Conservation (phyloP, 2,888 invertebrate genomes). For the Nowickia ferox region DNA sequence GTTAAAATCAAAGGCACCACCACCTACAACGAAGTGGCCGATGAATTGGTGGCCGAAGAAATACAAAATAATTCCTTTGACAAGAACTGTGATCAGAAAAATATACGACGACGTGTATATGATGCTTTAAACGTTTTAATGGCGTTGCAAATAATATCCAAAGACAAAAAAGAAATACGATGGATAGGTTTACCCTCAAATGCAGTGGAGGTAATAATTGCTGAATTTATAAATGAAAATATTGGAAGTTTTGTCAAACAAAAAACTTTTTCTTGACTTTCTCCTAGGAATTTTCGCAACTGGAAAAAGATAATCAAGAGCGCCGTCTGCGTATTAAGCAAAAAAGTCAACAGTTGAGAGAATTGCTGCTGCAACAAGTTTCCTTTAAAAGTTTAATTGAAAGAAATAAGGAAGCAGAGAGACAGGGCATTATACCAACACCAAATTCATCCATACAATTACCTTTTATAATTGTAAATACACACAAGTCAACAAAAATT, state of each 20-base stretch:
- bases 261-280: neutral
- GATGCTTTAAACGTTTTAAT: conserved; percentile 99
- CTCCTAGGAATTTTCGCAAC: conserved; percentile 88
- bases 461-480: conserved; percentile 99
- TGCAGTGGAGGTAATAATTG: conserved; percentile 89
- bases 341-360: conserved; percentile 96
- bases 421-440: conserved; percentile 90
- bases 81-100: conserved; percentile 98
- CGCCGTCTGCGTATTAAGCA: conserved; percentile 93
- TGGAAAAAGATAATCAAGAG: conserved; percentile 94
- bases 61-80: conserved; percentile 82
- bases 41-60: conserved; percentile 96
- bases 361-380: conserved; percentile 93
- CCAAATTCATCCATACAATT: conserved; percentile 97
- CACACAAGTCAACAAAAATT: conserved; percentile 98
- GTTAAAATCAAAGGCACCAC: conserved; percentile 98
- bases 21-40: conserved; percentile 99
- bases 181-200: conserved; percentile 99
- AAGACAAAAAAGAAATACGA: conserved; percentile 99
- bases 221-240: neutral
- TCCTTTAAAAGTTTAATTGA: conserved; percentile 98
- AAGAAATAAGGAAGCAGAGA: conserved; percentile 94
- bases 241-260: conserved; percentile 7
- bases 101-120: conserved; percentile 98
- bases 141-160: conserved; percentile 99